A percentile compares a stretch with the other conserved stretches of the same genome.
Evolutionary conservation across 2,888 invertebrate species (phyloP).

Genomic region (Nowickia ferox): DNA sequence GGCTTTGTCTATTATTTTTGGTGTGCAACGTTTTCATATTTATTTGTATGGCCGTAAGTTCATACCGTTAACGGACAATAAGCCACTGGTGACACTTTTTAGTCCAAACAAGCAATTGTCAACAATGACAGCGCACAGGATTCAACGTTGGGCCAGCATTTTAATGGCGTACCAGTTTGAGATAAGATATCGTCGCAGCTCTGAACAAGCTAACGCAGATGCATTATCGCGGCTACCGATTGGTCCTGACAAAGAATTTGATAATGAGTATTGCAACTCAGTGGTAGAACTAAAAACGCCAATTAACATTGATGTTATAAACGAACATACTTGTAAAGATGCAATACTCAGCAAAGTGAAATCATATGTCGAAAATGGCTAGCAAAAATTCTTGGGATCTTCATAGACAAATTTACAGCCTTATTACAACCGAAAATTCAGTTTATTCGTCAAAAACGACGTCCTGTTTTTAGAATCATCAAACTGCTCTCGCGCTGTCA

Average conservation of each 20-base stretch:
- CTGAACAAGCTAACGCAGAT: constrained; percentile 23
- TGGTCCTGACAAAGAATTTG: constrained; percentile 19
- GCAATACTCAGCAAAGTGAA: constrained; percentile 11
- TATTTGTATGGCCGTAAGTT: too few relatives aligned
- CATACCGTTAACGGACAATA: too few relatives aligned
- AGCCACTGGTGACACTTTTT: too few relatives aligned
- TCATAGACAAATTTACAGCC: background rate
- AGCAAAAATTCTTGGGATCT: background rate
- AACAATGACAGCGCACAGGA: too few relatives aligned
- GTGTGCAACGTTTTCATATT: too few relatives aligned
- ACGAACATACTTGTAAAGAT: constrained; percentile 13
- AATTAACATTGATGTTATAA: constrained; percentile 2
- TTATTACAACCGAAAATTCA: background rate
- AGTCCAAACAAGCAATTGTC: too few relatives aligned
- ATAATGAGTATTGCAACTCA: constrained; percentile 18
- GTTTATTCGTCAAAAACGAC: background rate
- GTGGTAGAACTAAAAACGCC: background rate
- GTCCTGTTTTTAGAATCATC: background rate
- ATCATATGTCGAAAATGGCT: background rate
- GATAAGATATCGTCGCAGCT: background rate
- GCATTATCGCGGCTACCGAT: constrained; percentile 15
- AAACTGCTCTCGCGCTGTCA: too few relatives aligned
- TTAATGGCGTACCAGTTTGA: too few relatives aligned
- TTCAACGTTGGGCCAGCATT: too few relatives aligned
- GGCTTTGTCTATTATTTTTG: too few relatives aligned